phyloP scores from a whole-genome alignment of 2,113 vertebrate species.

The Stigmatopora nigra region DNA sequence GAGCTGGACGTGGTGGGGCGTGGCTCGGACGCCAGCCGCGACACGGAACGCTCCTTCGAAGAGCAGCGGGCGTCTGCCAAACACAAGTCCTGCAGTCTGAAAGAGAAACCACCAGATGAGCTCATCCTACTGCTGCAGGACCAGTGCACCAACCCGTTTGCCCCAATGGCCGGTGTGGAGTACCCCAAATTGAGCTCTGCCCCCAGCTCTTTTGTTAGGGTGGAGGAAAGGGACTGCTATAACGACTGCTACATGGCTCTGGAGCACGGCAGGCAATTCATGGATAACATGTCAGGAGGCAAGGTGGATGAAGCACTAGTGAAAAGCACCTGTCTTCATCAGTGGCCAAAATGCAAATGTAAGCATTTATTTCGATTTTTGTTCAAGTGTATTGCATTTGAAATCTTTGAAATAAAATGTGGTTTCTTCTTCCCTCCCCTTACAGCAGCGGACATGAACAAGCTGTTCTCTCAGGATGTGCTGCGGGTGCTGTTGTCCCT shows the following conservation, averaged over 20 bases:
- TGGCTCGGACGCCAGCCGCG: slow-evolving; percentile 85
- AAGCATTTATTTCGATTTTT: slow-evolving; percentile 19
- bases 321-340: slow-evolving; percentile 94
- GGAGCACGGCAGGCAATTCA: slow-evolving; percentile 96
- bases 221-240: slow-evolving; percentile 92
- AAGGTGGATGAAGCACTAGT: slow-evolving; percentile 97
- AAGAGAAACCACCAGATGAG: slow-evolving; percentile 88
- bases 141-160: slow-evolving; percentile 96
- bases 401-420: background rate
- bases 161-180: slow-evolving; percentile 81
- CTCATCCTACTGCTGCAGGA: slow-evolving; percentile 91
- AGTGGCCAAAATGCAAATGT: slow-evolving; percentile 95
- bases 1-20: slow-evolving; percentile 94
- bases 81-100: slow-evolving; percentile 73
- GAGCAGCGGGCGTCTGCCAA: slow-evolving; percentile 75
- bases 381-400: background rate
- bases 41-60: slow-evolving; percentile 89
- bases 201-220: slow-evolving; percentile 73
- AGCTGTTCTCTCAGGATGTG: slow-evolving; percentile 96
- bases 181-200: slow-evolving; percentile 59
- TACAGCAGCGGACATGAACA: slow-evolving; percentile 82
- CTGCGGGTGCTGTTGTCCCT: slow-evolving; percentile 92
- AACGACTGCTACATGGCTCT: slow-evolving; percentile 96
- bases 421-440: slow-evolving; percentile 2
- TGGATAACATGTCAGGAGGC: slow-evolving; percentile 99